Evolutionary conservation across 2,888 invertebrate genomes (phyloP), one percentile per base, ranked within the genome.

Genomic region (Phalangium opilio): DNA sequence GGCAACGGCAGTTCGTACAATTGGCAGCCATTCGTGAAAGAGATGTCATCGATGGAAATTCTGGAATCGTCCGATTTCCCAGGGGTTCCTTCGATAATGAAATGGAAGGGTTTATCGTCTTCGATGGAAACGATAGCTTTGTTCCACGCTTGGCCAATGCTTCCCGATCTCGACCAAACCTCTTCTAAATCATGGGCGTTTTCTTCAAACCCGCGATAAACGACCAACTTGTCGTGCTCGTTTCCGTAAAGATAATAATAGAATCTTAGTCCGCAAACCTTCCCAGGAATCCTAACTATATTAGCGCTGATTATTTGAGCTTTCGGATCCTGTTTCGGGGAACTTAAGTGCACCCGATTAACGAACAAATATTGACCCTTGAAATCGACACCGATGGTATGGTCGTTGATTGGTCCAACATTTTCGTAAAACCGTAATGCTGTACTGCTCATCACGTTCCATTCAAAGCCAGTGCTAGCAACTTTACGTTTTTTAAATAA

Each of bases 21-120:
- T 33, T 36, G n/a, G 14, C 55, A 55, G 8, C 49, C 51, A 5
- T 41, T 12, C 15, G 45, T 19, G 4, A 55, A 36, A 12, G 50
- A 48, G 3, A 55, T 52, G 34, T 55, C 55, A 43, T 55, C 55
- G 11, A 55, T 50, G 2, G 50, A 53, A 11, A 55, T 42, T 10
- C 41, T 27, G 3, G 50, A 38, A 5, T 10, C 17, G 2, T 45
- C 14, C 7, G 10, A 18, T 32, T 49, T 48, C 2, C 47, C 47
- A 21, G 45, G 44, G n/a, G 45, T 47, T 8, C 51, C 51, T 41
- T 48, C 51, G 27, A 53, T 43, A 8, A 53, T 47, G 39, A 51
- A 53, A 20, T 51, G 53, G 34, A 51, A 53, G 5, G 53, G 43
- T 4, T 45, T 21, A 1, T 14, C 19, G 33, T 20, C 38, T 27